Conservation (phyloP, 2,113 vertebrate genomes). For the Calidris pugnax region DNA sequence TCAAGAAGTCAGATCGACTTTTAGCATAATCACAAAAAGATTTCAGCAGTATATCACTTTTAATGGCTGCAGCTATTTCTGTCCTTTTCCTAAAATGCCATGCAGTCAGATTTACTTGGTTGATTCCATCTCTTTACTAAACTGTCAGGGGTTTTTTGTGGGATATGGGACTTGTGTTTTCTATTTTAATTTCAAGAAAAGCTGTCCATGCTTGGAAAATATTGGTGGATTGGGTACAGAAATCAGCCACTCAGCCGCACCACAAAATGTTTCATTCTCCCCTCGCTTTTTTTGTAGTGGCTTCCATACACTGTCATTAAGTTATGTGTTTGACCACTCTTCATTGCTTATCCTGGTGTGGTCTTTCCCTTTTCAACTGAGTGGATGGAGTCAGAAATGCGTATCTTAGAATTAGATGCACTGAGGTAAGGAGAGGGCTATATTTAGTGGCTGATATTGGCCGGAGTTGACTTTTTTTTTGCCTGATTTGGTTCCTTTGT, state of each 20-base stretch:
- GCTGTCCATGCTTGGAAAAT: constrained; percentile 75
- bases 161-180: constrained; percentile 68
- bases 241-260: constrained; percentile 70
- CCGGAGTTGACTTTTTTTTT: constrained; percentile 40
- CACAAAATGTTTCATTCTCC: constrained; percentile 72
- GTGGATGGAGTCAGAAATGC: constrained; percentile 74
- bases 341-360: constrained; percentile 76
- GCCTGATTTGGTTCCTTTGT: constrained; percentile 65
- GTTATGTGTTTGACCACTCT: constrained; percentile 74
- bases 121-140: constrained; percentile 51
- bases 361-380: constrained; percentile 75
- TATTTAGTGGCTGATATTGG: constrained; percentile 72
- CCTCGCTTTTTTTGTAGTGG: constrained; percentile 77
- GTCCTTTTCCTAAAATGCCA: constrained; percentile 52
- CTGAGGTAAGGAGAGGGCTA: constrained; percentile 71
- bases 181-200: constrained; percentile 78
- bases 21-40: constrained; percentile 39
- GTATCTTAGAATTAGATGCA: constrained; percentile 75
- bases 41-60: constrained; percentile 26
- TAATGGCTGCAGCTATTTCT: constrained; percentile 57
- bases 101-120: constrained; percentile 43
- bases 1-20: not conserved
- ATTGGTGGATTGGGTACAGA: constrained; percentile 61
- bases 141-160: constrained; percentile 40
- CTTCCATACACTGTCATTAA: constrained; percentile 75